A percentile compares a stretch with the other conserved stretches of the same genome.
Evolutionary conservation across 2,888 invertebrate species (phyloP).

Genomic region (Auanema sp.): DNA sequence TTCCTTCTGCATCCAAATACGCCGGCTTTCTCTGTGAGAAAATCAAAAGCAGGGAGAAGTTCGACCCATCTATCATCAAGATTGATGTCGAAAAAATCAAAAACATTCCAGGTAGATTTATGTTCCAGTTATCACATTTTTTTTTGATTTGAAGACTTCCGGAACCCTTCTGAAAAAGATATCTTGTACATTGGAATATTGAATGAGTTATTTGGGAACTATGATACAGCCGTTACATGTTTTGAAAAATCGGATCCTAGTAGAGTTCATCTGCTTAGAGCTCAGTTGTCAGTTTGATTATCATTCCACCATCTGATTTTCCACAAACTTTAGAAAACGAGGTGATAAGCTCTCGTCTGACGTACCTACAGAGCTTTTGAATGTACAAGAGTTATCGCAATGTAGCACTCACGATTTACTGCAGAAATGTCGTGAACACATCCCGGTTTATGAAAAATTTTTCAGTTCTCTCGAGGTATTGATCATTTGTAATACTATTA

Average conservation of each 20-base stretch:
- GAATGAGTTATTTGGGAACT: constrained; percentile 38
- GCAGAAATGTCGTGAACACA: not conserved
- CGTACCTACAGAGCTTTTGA: not conserved
- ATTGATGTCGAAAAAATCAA: constrained; percentile 30
- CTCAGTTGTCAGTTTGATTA: not conserved
- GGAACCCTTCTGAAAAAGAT: not conserved
- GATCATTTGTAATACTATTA: not conserved
- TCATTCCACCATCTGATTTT: too few species aligned
- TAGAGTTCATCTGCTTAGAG: constrained; percentile 12
- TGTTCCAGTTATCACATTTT: not conserved
- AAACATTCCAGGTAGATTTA: constrained; percentile 23
- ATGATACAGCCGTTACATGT: constrained; percentile 26
- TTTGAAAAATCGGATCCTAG: constrained; percentile 9
- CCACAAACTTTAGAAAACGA: not conserved
- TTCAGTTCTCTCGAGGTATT: constrained; percentile 19
- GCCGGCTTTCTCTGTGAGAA: constrained; percentile 11
- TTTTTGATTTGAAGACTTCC: not conserved
- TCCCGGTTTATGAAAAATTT: constrained; percentile 22
- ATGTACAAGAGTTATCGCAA: not conserved
- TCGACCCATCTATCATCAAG: constrained; percentile 23
- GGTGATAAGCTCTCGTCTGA: not conserved
- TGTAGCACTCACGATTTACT: not conserved
- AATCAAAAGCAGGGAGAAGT: not conserved
- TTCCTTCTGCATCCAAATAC: constrained; percentile 10
- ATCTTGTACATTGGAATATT: constrained; percentile 33